These are phyloP conservation scores for Crypturellus tataupa DNA, from an alignment of 2,797 vertebrate species.

Conservation along the genomic window DNA sequence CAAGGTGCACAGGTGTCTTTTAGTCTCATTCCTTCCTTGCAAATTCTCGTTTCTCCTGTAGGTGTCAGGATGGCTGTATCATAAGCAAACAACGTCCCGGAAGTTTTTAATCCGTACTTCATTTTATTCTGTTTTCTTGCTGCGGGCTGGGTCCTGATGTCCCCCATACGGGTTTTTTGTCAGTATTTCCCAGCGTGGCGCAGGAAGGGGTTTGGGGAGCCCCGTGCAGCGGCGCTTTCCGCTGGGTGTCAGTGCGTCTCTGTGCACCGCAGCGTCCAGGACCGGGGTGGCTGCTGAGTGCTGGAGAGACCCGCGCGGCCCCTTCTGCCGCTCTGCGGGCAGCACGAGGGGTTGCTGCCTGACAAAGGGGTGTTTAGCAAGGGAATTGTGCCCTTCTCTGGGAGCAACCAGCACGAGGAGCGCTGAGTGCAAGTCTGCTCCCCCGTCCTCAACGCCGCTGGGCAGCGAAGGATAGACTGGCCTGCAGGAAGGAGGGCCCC, in stretches of 20 bases:
- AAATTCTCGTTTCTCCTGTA: background rate
- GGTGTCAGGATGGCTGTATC: fast-evolving
- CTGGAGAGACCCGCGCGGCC: too few species aligned
- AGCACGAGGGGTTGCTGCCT: background rate
- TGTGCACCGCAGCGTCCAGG: fast-evolving
- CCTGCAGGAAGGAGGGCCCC: background rate
- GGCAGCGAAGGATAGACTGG: fast-evolving
- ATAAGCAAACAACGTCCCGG: fast-evolving
- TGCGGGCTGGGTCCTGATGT: fast-evolving
- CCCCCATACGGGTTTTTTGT: fast-evolving
- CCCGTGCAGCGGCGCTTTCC: background rate
- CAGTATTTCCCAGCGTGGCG: fast-evolving
- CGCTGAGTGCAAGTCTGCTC: background rate
- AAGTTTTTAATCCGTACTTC: fast-evolving
- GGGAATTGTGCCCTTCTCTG: background rate
- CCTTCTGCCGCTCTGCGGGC: too few species aligned
- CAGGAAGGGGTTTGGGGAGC: background rate
- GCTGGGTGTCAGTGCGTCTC: conserved; percentile 70
- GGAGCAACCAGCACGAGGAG: background rate
- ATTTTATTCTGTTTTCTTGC: fast-evolving
- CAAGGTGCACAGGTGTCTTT: fast-evolving
- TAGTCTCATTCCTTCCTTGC: fast-evolving
- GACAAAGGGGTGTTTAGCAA: background rate
- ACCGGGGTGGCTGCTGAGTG: too few species aligned
- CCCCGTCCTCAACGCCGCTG: background rate